Base-by-base conservation (phyloP, 2,113 vertebrate species). In the Muntiacus muntjak region DNA sequence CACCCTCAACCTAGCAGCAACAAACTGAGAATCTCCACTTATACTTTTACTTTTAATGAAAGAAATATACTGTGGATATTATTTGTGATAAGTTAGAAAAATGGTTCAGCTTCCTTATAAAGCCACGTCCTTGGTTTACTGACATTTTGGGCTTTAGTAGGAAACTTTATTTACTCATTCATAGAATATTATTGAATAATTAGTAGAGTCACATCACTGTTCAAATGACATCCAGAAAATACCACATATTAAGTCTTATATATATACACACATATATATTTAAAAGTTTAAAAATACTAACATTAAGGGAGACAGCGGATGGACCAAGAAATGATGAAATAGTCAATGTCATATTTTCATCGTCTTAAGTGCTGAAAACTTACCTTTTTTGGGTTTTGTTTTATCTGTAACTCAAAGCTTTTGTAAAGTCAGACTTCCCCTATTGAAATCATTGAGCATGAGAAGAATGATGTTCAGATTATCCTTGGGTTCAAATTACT, bases 381-480 rank as follows among this genome's bases (percentile, higher is more conserved):
- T 21, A 8, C 89, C 47, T 50, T 76, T 28, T 52, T 74, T 85
- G 3, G 15, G 62, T 87, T 87, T 96, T 76, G 47, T 95, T 97
- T 96, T 92, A 62, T 87, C 71, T 97, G 57, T 92, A 76, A 92
- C 92, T 85, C 67, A 84, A 91, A 94, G 47, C 50, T 92, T 96
- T 92, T 25, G 6, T 82, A 92, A 79, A 95, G 36, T 76, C 40
- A 64, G 93, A 30, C 84, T 97, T 87, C 58, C 13, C 85, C 54
- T 55, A 47, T 12, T 57, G 90, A 97, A 96, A 90, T 25, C 26
- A 91, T 95, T 92, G 87, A 88, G 50, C 16, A 19, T 84, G 74
- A 90, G 60, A 57, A 93, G 57, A 92, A 74, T 96, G 87, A 87
- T 36, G 30, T 71, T 92, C 45, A 94, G 92, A 54, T 94, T 87